These are phyloP conservation scores for Eustalomyia histrio DNA, from an alignment of 2,888 invertebrate species.

Conservation along the genomic window DNA sequence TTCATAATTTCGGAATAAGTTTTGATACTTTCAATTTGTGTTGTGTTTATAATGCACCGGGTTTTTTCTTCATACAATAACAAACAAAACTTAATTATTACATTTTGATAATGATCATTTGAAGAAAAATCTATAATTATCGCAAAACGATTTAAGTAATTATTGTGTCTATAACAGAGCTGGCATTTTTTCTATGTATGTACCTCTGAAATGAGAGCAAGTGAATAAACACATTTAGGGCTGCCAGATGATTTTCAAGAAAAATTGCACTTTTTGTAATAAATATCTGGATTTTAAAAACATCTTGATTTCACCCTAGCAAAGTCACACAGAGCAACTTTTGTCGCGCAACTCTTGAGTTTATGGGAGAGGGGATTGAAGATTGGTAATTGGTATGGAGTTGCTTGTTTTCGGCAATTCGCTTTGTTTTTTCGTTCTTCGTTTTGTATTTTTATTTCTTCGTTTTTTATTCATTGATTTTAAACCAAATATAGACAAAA, in stretches of 20 bases:
- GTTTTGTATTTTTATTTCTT: too few relatives aligned
- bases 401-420: too few relatives aligned
- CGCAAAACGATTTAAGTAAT: conserved; percentile 65
- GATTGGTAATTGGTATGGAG: too few relatives aligned
- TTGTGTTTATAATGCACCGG: conserved; percentile 58
- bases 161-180: conserved; percentile 59
- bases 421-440: too few relatives aligned
- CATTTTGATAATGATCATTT: conserved; percentile 72
- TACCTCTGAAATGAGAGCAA: conserved; percentile 27
- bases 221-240: conserved; percentile 15
- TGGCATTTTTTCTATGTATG: conserved; percentile 52
- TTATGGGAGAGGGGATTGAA: too few relatives aligned
- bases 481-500: too few relatives aligned
- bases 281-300: too few relatives aligned
- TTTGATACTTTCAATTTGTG: conserved; percentile 18
- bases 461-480: too few relatives aligned
- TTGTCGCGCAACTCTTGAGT: too few relatives aligned
- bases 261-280: too few relatives aligned
- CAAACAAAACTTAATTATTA: conserved; percentile 53
- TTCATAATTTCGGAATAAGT: conserved; percentile 24
- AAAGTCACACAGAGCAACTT: too few relatives aligned
- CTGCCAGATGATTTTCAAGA: too few relatives aligned
- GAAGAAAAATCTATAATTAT: conserved; percentile 72
- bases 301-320: conserved; percentile 36
- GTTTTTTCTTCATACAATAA: conserved; percentile 33